Evolutionary conservation across 2,888 invertebrate genomes (phyloP).

Genomic region (Lithosia quadra): DNA sequence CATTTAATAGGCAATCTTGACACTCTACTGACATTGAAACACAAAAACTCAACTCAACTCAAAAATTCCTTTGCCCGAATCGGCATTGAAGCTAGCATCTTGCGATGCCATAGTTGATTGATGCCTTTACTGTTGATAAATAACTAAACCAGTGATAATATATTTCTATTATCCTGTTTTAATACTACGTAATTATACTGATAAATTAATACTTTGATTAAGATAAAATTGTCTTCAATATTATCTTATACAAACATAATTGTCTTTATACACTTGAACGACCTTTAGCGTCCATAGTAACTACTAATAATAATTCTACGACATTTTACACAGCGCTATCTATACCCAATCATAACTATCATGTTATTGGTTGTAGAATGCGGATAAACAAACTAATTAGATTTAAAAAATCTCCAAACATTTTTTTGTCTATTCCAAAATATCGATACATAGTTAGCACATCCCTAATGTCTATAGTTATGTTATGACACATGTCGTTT

Average conservation of each 20-base stretch:
- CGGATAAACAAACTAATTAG: too few relatives aligned
- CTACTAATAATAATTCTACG: too few relatives aligned
- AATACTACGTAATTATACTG: not conserved
- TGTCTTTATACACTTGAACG: not conserved
- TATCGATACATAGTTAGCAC: not conserved
- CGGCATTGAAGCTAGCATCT: not conserved
- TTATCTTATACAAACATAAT: too few relatives aligned
- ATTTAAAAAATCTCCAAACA: too few relatives aligned
- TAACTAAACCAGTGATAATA: not conserved
- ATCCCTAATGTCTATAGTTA: conserved; percentile 10
- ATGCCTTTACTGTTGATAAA: not conserved
- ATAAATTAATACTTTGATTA: not conserved
- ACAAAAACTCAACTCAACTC: too few relatives aligned
- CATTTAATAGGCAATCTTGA: too few relatives aligned
- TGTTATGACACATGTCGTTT: conserved; percentile 12
- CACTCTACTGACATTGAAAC: too few relatives aligned
- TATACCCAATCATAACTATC: too few relatives aligned
- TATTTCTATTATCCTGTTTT: not conserved
- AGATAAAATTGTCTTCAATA: not conserved
- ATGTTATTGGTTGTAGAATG: too few relatives aligned
- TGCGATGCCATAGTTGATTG: not conserved
- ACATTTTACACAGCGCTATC: too few relatives aligned
- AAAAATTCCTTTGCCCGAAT: not conserved
- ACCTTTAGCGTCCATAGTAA: not conserved
- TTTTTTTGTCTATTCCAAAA: not conserved